These are phyloP conservation scores for Numenius arquata DNA, from an alignment of 2,113 vertebrate genomes.

Conservation along the genomic window DNA sequence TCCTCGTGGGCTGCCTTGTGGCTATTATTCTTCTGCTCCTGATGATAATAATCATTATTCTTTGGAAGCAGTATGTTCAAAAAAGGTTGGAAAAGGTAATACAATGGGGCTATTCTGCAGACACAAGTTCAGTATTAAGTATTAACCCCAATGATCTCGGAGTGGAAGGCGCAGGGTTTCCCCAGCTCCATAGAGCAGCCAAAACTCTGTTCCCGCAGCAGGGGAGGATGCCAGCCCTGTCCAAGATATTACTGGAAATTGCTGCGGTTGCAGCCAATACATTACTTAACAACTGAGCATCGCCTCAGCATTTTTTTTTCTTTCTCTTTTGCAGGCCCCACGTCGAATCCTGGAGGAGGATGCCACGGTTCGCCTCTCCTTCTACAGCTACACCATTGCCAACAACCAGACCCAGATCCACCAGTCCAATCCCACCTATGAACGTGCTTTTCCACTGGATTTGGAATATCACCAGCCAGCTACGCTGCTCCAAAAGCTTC, in stretches of 20 bases:
- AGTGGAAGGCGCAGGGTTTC: not conserved
- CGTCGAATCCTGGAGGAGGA: constrained; percentile 89
- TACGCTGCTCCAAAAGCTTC: constrained; percentile 81
- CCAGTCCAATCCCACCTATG: constrained; percentile 86
- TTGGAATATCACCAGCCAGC: constrained; percentile 87
- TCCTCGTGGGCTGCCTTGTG: constrained; percentile 89
- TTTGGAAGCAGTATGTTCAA: constrained; percentile 90
- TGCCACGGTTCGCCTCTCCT: constrained; percentile 84
- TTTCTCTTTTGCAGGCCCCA: constrained; percentile 74
- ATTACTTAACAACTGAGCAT: not conserved
- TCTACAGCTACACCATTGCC: constrained; percentile 87
- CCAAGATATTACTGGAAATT: constrained; percentile 34
- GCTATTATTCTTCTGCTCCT: constrained; percentile 90
- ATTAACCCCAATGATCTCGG: not conserved
- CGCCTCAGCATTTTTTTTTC: not conserved
- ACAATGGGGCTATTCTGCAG: not conserved
- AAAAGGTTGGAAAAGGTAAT: constrained; percentile 89
- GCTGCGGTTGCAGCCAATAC: not conserved
- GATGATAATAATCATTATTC: constrained; percentile 87
- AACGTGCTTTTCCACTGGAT: constrained; percentile 88
- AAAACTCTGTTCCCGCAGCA: not conserved
- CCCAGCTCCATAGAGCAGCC: not conserved
- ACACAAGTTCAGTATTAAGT: not conserved
- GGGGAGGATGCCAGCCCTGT: not conserved
- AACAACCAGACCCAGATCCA: constrained; percentile 79